Evolutionary conservation across 2,797 vertebrate species (phyloP), one percentile per base, ranked within the genome.

Genomic region (Champsocephalus gunnari): DNA sequence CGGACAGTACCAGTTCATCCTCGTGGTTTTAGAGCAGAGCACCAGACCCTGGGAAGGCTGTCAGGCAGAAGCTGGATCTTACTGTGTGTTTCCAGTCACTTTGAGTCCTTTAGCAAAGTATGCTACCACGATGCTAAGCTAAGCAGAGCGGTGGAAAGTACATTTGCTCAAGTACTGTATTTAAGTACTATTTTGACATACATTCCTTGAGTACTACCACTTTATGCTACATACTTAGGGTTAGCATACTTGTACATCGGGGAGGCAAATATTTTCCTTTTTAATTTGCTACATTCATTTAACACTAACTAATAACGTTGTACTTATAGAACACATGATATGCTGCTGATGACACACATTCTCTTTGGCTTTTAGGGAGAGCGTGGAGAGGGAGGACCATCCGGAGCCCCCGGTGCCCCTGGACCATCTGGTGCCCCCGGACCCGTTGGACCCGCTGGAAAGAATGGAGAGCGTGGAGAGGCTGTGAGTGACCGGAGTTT

Each of bases 391-490:
- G 62, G 66, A 0, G 98, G 98, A 67, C 71, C 95, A 0, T 7
- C 95, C 32, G 98, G 98, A 87, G 95, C 96, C 51, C 87, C 97
- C 71, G 98, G 98, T 66, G 97, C 98, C 80, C 98, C 98, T 1
- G 98, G 98, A 82, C 96, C 98, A 73, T 94, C 97, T 32, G 98
- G 98, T 34, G 96, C 98, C 81, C 96, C 98, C 0, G 98, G 98
- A 89, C 97, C 98, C 0, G 91, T 98, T 0, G 98, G 98, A 82
- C 97, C 98, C 64, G 96, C 98, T 92, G 98, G 98, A 94, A 99
- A 99, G 94, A 89, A 14, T 0, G 98, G 98, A 79, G 98, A 99
- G 85, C 98, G 98, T 71, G 98, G 98, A 93, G 98, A 99, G 95
- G 92, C 93, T 62, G 98, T 99, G 93, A 98, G 92, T 91, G 11